phyloP scores from a whole-genome alignment of 2,797 vertebrate genomes.

The Chloroceryle amazona region DNA sequence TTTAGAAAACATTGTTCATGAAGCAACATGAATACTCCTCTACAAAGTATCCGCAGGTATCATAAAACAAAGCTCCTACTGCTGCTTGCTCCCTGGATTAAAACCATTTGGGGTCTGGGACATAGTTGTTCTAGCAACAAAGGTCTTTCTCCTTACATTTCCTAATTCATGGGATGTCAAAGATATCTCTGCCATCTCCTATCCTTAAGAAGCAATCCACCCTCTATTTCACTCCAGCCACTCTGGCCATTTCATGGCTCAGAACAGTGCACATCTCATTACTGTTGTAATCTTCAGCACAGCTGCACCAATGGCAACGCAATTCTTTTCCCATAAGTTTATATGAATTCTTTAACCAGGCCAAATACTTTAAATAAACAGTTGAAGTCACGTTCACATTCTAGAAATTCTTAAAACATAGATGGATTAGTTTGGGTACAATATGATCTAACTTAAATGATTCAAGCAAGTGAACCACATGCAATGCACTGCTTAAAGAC shows the following conservation, averaged over 20 bases:
- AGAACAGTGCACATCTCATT: background rate
- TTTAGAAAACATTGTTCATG: background rate
- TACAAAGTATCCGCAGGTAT: background rate
- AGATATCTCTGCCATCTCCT: background rate
- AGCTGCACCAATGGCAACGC: background rate
- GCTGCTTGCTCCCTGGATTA: background rate
- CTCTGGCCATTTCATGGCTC: background rate
- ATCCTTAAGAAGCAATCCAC: background rate
- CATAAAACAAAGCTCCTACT: background rate
- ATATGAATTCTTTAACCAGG: background rate
- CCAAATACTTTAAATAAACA: conserved; percentile 15
- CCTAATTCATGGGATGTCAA: background rate
- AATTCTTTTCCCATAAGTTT: background rate
- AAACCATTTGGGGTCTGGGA: background rate
- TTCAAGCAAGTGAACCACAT: background rate
- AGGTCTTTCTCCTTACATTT: background rate
- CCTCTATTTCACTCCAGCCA: background rate
- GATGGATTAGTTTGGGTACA: background rate
- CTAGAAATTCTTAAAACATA: conserved; percentile 9
- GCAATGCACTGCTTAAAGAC: background rate
- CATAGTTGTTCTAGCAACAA: background rate
- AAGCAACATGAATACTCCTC: background rate
- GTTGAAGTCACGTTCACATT: background rate
- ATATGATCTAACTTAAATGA: background rate
- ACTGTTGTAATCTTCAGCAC: background rate